Evolutionary conservation across 1,140 invertebrate species (phyloP), one percentile per base, ranked within the genome.

Genomic region (Trinorchestia longiramus): DNA sequence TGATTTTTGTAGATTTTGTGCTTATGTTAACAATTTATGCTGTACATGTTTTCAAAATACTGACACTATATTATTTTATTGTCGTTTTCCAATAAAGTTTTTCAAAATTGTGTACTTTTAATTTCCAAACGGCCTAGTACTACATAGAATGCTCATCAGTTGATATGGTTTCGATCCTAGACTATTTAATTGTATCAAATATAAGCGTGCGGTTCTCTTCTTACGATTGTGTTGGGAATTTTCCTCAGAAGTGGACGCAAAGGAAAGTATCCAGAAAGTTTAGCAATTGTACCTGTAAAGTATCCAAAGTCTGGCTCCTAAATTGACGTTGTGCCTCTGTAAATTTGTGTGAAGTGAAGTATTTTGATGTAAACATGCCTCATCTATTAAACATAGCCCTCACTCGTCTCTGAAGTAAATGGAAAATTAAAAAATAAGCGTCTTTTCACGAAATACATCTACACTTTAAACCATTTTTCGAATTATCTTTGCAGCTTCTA

Each of bases 51-150:
- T 41, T 42, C 88, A 43, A 90, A 94, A 45, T 94, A 94, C 92
- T 94, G 92, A 94, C 92, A 94, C 92, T 94, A 47, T 94, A 47
- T 94, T 94, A 47, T 94, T 94, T 94, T 94, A 44, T 94, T 47
- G 40, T 11, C 92, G 43, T 94, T 94, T 94, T 94, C 92, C 92
- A 94, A 94, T 94, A 94, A 94, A 94, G 36, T 42, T 43, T 42
- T 77, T 77, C 62, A 36, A 77, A 77, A 77, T 77, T 36, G 62
- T 77, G 62, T 77, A 77, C 62, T 77, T 77, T 77, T 28, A 77
- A 77, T 77, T 77, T 77, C 62, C 62, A 36, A 36, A 28, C 62
- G 28, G 11, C 11, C 3, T 77, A 11, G 28, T 19, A 77, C 8
- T 19, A 23, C 62, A 15, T 23, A 3, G 11, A 36, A 36, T 77